Conservation (phyloP, 2,888 invertebrate genomes). For the Acronicta leporina region DNA sequence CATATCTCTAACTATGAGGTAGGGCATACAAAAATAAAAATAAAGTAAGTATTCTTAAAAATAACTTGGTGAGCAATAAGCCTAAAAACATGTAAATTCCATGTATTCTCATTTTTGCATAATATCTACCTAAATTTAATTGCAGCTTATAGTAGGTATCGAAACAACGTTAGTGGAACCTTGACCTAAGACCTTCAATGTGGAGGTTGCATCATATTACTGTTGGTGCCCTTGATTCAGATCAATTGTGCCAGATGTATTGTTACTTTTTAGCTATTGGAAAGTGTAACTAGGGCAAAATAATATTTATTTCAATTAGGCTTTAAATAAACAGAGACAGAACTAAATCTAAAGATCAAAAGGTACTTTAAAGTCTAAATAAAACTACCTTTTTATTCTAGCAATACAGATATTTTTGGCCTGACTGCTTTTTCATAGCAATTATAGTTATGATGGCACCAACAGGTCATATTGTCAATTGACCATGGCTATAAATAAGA, state of each 20-base stretch:
- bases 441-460: no score
- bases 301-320: neutral
- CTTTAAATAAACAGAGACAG: no score
- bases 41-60: no score
- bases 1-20: no score
- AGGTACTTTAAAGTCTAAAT: no score
- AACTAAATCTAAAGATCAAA: no score
- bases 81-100: neutral
- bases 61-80: neutral
- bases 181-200: conserved; percentile 14
- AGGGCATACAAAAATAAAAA: no score
- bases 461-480: no score
- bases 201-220: conserved; percentile 24
- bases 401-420: no score
- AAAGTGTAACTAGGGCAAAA: conserved; percentile 20
- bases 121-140: neutral
- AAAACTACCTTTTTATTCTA: no score
- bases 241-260: conserved; percentile 37
- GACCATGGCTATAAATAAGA: no score
- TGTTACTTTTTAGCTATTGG: conserved; percentile 16
- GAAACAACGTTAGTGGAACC: conserved; percentile 5
- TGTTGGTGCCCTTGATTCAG: conserved; percentile 33
- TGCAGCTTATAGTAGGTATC: neutral
- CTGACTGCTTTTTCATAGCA: no score
- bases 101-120: neutral